These are phyloP conservation scores for Agrotis clavis DNA, from an alignment of 2,888 invertebrate genomes.

Conservation along the genomic window DNA sequence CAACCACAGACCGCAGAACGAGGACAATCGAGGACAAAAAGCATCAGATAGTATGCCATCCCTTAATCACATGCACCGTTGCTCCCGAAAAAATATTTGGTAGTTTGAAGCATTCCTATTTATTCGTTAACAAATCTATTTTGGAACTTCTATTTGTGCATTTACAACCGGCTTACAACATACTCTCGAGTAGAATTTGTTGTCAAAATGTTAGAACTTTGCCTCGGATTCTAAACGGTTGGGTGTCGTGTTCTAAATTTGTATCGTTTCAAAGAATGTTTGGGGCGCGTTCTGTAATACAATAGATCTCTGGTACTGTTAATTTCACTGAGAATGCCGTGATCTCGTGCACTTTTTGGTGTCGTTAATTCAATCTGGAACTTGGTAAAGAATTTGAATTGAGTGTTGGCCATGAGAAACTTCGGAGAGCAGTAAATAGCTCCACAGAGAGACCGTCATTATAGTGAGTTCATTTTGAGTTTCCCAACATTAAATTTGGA, in stretches of 20 bases:
- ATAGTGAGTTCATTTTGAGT: slow-evolving; percentile 81
- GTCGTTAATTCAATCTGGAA: slow-evolving; percentile 83
- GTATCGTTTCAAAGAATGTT: slow-evolving; percentile 82
- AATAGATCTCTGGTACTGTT: slow-evolving; percentile 82
- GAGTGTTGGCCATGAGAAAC: slow-evolving; percentile 81
- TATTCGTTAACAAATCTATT: slow-evolving; percentile 84
- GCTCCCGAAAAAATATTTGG: slow-evolving; percentile 88
- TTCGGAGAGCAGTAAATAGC: slow-evolving; percentile 83
- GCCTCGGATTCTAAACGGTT: slow-evolving; percentile 64
- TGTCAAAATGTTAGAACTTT: slow-evolving; percentile 82
- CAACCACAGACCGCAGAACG: slow-evolving; percentile 88
- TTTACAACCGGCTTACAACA: slow-evolving; percentile 81
- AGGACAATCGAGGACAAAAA: slow-evolving; percentile 87
- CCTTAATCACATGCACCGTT: slow-evolving; percentile 91
- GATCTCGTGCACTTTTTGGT: slow-evolving; percentile 82
- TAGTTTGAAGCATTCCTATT: slow-evolving; percentile 82
- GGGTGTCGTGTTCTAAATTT: slow-evolving; percentile 83
- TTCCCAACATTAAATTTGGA: slow-evolving; percentile 81
- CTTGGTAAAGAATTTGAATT: slow-evolving; percentile 80
- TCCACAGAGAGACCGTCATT: slow-evolving; percentile 81
- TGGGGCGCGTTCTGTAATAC: slow-evolving; percentile 74
- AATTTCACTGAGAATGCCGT: slow-evolving; percentile 80
- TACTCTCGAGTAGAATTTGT: slow-evolving; percentile 76
- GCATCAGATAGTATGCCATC: slow-evolving; percentile 88
- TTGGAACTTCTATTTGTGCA: slow-evolving; percentile 81